Evolutionary conservation across 2,888 invertebrate genomes (phyloP).

Genomic region (Parochlus steinenii): DNA sequence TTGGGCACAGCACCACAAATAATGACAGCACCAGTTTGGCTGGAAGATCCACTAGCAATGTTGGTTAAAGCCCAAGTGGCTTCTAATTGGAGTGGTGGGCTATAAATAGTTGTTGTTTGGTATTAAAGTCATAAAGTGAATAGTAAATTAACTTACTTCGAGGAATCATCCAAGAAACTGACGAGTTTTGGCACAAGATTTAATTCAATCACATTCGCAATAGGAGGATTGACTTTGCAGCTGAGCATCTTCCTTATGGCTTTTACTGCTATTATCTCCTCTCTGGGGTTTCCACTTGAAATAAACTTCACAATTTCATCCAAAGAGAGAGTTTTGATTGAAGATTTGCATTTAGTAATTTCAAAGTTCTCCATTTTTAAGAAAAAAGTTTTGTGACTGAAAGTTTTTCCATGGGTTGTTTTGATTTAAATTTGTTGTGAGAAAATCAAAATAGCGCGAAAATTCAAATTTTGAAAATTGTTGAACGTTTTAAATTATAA

Average conservation of each 20-base stretch:
- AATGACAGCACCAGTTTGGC: conserved; percentile 79
- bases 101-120: conserved; percentile 27
- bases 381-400: too few relatives aligned
- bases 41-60: conserved; percentile 85
- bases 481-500: too few relatives aligned
- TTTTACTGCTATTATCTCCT: conserved; percentile 55
- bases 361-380: too few relatives aligned
- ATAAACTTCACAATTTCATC: conserved; percentile 60
- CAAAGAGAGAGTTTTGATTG: conserved; percentile 36
- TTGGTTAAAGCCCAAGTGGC: conserved; percentile 96
- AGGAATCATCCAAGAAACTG: conserved; percentile 48
- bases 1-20: conserved; percentile 70
- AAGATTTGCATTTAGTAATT: too few relatives aligned
- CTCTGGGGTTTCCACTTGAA: conserved; percentile 41
- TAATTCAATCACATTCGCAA: conserved; percentile 63
- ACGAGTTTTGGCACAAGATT: conserved; percentile 75
- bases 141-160: conserved; percentile 40
- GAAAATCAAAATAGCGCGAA: too few relatives aligned
- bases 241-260: conserved; percentile 78
- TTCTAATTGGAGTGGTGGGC: conserved; percentile 74
- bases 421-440: too few relatives aligned
- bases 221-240: conserved; percentile 78
- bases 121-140: neutral
- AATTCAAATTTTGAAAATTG: too few relatives aligned
- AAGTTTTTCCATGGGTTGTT: too few relatives aligned